Evolutionary conservation across 1,140 invertebrate species (phyloP).

Genomic region (Magallana ariakensis): DNA sequence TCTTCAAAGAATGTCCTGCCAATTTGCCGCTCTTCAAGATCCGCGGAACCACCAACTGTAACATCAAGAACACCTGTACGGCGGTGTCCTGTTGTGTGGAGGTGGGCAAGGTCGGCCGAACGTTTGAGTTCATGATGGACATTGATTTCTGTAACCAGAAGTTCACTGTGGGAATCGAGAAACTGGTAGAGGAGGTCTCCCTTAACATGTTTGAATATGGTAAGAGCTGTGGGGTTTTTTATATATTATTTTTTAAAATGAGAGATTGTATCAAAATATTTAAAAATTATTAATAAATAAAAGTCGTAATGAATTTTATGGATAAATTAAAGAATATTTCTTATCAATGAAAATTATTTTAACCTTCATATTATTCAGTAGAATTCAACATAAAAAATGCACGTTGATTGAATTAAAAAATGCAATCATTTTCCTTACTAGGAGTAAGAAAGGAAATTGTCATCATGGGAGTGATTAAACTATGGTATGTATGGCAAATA

Average conservation of each 20-base stretch:
- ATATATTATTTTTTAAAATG: no score
- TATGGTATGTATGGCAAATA: slow-evolving; percentile 7
- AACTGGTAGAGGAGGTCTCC: slow-evolving; percentile 12
- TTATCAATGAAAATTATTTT: no score
- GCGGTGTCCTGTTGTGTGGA: slow-evolving; percentile 34
- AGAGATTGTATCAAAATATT: no score
- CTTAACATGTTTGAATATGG: slow-evolving; percentile 19
- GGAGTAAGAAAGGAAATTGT: slow-evolving; percentile 27
- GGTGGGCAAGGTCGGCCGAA: slow-evolving; percentile 18
- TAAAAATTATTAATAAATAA: no score
- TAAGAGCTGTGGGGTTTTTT: slow-evolving; percentile 23
- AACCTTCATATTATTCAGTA: no score
- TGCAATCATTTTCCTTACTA: neutral
- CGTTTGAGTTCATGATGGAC: slow-evolving; percentile 18
- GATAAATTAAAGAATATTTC: no score
- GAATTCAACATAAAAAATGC: no score
- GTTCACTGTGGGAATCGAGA: slow-evolving; percentile 32
- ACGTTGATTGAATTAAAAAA: no score
- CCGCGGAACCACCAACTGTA: slow-evolving; percentile 22
- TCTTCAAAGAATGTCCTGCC: slow-evolving; percentile 28
- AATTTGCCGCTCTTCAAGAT: slow-evolving; percentile 3
- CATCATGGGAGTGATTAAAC: slow-evolving; percentile 21
- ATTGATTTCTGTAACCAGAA: slow-evolving; percentile 40
- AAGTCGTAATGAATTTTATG: no score
- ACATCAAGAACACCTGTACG: slow-evolving; percentile 7